These are phyloP conservation scores for Drosophila heteroneura DNA, from an alignment of 2,888 invertebrate species.

Conservation along the genomic window DNA sequence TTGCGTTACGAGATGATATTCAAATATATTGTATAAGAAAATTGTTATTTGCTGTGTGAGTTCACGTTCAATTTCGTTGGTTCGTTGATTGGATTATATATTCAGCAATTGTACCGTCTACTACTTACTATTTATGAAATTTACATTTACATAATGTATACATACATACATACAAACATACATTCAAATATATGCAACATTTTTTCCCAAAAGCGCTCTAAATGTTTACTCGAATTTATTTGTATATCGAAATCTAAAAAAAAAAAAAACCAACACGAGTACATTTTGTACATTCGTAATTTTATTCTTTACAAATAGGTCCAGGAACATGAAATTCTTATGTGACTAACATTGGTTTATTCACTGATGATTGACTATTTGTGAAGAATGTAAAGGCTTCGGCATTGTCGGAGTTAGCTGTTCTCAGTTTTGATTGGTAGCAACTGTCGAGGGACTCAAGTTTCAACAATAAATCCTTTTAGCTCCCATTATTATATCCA, in stretches of 20 bases:
- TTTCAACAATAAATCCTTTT: slow-evolving; percentile 71
- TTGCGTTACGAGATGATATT: slow-evolving; percentile 60
- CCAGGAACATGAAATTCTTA: slow-evolving; percentile 5
- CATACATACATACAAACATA: slow-evolving; percentile 10
- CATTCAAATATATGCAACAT: slow-evolving; percentile 41
- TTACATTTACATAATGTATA: slow-evolving; percentile 21
- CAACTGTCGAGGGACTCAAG: slow-evolving; percentile 75
- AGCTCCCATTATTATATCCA: slow-evolving; percentile 53
- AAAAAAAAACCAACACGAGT: slow-evolving; percentile 1
- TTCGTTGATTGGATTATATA: slow-evolving; percentile 42
- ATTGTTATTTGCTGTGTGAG: slow-evolving; percentile 73
- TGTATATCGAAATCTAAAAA: slow-evolving; percentile 31
- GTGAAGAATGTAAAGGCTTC: slow-evolving; percentile 46
- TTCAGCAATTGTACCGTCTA: slow-evolving; percentile 43
- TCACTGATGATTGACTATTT: slow-evolving; percentile 33
- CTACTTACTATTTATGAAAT: slow-evolving; percentile 33
- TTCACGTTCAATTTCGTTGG: slow-evolving; percentile 67
- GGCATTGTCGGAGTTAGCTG: slow-evolving; percentile 52
- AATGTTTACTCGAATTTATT: slow-evolving; percentile 69
- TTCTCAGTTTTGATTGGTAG: slow-evolving; percentile 49
- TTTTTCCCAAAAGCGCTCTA: slow-evolving; percentile 57
- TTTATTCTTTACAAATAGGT: slow-evolving; percentile 11
- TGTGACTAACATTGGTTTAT: slow-evolving; percentile 4
- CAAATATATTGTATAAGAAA: slow-evolving; percentile 39
- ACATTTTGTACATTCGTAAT: slow-evolving; percentile 18